Evolutionary conservation across 2,888 invertebrate species (phyloP).

Genomic region (Drosophila falleni): DNA sequence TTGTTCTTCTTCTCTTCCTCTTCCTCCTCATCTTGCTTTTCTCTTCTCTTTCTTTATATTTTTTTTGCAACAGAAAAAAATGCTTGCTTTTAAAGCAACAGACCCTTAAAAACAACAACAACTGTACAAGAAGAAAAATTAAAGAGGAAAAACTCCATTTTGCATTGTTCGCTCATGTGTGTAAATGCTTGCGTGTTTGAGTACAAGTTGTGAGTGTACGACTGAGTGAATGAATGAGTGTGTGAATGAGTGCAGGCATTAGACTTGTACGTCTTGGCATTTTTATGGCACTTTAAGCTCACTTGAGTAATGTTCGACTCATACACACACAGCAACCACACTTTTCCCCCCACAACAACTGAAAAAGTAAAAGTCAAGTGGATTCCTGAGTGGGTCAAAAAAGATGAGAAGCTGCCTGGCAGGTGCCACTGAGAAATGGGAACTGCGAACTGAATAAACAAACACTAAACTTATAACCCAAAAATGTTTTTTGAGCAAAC

Average conservation of each 20-base stretch:
- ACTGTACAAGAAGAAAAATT: conserved; percentile 13
- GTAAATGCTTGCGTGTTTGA: conserved; percentile 52
- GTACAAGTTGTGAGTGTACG: conserved; percentile 15
- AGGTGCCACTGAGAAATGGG: conserved; percentile 19
- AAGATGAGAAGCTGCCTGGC: conserved; percentile 6
- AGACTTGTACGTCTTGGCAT: conserved; percentile 56
- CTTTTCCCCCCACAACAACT: neutral
- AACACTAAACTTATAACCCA: conserved; percentile 4
- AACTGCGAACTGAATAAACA: conserved; percentile 1
- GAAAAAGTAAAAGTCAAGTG: conserved; percentile 31
- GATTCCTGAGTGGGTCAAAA: conserved; percentile 26
- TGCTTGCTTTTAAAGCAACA: conserved; percentile 43
- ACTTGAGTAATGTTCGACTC: conserved; percentile 56
- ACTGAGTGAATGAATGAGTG: conserved; percentile 19
- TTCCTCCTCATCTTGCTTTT: neutral
- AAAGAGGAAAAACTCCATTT: conserved; percentile 18
- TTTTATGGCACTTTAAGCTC: conserved; percentile 77
- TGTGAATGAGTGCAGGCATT: conserved; percentile 42
- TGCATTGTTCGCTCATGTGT: conserved; percentile 68
- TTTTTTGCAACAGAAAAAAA: conserved; percentile 9
- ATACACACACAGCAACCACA: neutral
- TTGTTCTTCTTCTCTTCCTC: neutral
- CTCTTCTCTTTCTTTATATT: neutral
- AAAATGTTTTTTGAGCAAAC: conserved; percentile 6
- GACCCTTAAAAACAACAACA: conserved; percentile 17